Evolutionary conservation across 2,113 vertebrate genomes (phyloP), one percentile per base, ranked within the genome.

Genomic region (Amphilophus citrinellus): DNA sequence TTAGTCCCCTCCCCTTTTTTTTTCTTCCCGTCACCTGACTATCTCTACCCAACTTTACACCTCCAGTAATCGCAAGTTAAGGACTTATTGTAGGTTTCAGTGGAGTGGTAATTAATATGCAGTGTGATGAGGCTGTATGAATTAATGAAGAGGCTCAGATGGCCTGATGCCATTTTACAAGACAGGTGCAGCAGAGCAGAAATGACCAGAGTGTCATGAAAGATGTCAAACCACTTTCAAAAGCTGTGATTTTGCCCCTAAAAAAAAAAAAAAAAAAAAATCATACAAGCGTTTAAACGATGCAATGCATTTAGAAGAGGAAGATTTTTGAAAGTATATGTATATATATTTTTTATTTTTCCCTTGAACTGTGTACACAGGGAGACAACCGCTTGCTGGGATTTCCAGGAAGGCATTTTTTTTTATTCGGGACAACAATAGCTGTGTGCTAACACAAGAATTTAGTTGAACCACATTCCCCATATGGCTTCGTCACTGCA

Each of bases 171-270:
- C 27, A 10, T 66, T 87, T 84, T 73, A 90, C 89, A 88, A 86
- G 91, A 90, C 90, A 80, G 84, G 84, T 90, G 90, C 87, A 88
- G 85, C 83, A 24, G 85, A 84, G 89, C 88, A 76, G 61, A 91
- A 84, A 87, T 61, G 47, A 91, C 76, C 77, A 61, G 63, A 63
- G 42, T 76, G 88, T 82, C 90, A 84, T 39, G 42, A 75, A 85
- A 62, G 42, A 71, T 80, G 73, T 79, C 71, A 77, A 86, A 80
- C 87, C 61, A 84, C 84, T 86, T 80, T 76, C 20, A 78, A 80
- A 86, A 76, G 47, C 50, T 24, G 47, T 10, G 50, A 61, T 37
- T 77, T 77, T 61, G 20, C 6, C 53, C 75, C 4, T 20, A 15
- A 37, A 83, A 80, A 83, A 80, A 78, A 80, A 60, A 83, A 83